These are phyloP conservation scores for Limonius californicus DNA, from an alignment of 1,140 invertebrate species.

Conservation along the genomic window DNA sequence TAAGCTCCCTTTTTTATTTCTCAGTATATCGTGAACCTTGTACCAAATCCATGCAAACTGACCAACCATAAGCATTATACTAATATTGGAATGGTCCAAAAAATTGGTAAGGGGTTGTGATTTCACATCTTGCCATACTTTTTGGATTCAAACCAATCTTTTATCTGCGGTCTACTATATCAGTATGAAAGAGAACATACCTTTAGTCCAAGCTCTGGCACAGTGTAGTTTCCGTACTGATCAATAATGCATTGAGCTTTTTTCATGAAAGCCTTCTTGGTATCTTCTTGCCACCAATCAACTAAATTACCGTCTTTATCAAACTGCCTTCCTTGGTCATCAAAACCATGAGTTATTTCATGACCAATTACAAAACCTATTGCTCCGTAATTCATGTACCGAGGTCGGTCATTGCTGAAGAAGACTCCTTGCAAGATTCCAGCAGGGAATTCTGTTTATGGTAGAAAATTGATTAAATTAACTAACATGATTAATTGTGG, in stretches of 20 bases:
- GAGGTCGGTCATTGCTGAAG: conserved; percentile 60
- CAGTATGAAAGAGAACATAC: no score
- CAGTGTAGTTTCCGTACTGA: conserved; percentile 61
- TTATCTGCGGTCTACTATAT: no score
- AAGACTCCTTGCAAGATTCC: conserved; percentile 68
- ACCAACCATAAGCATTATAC: no score
- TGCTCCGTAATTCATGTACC: conserved; percentile 61
- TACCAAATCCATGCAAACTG: no score
- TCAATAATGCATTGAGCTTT: conserved; percentile 64
- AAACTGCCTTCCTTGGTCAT: conserved; percentile 84
- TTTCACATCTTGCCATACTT: no score
- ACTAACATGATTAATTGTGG: neutral
- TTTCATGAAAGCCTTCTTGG: conserved; percentile 50
- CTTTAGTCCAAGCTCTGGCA: conserved; percentile 35
- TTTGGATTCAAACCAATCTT: no score
- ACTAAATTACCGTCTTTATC: conserved; percentile 77
- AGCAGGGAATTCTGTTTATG: conserved; percentile 60
- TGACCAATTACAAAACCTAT: conserved; percentile 59
- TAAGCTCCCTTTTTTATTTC: neutral
- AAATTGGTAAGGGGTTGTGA: no score
- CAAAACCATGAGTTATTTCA: conserved; percentile 63
- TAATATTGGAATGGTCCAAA: no score
- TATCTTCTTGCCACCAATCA: conserved; percentile 55
- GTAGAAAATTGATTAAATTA: neutral
- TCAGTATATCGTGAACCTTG: neutral